Conservation (phyloP, 64 coral and sea anemone genomes). For the Montipora cactus region DNA sequence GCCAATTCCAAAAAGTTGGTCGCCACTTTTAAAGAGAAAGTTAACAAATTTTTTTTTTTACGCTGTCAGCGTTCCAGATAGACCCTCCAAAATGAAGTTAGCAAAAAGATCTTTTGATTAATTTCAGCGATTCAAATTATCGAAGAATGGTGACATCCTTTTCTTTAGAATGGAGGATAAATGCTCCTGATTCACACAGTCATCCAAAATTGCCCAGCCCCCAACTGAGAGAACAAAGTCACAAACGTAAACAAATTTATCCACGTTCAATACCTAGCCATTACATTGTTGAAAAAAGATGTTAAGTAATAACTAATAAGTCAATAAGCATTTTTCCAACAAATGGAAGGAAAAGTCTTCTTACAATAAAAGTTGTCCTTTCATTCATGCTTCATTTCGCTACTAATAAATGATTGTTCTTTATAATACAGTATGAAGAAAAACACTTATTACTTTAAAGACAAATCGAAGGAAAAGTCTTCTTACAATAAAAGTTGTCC, state of each 20-base stretch:
- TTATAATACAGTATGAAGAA: background rate
- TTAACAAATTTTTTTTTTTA: too few relatives aligned
- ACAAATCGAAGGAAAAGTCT: background rate
- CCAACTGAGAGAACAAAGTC: background rate
- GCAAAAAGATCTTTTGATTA: too few relatives aligned
- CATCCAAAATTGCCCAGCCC: background rate
- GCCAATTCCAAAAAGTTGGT: too few relatives aligned
- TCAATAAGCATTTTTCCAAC: constrained; percentile 2
- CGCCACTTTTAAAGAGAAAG: too few relatives aligned
- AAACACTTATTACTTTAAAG: background rate
- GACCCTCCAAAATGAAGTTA: too few relatives aligned
- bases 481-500: background rate
- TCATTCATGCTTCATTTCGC: background rate
- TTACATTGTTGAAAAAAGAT: constrained; percentile 11
- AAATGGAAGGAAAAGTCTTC: constrained; percentile 7
- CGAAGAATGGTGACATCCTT: background rate
- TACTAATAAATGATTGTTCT: constrained; percentile 5
- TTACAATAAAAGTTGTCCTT: background rate
- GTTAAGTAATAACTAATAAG: background rate
- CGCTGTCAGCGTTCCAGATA: too few relatives aligned
- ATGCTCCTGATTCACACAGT: constrained; percentile 13
- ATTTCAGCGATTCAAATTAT: background rate
- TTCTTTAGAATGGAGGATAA: constrained; percentile 10
- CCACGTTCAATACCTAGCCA: background rate
- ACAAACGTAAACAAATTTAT: constrained; percentile 16